A percentile compares a stretch with the other conserved stretches of the same genome.
These are phyloP conservation scores for Macrocentrus cingulum DNA, from an alignment of 1,140 invertebrate species.

Conservation along the genomic window DNA sequence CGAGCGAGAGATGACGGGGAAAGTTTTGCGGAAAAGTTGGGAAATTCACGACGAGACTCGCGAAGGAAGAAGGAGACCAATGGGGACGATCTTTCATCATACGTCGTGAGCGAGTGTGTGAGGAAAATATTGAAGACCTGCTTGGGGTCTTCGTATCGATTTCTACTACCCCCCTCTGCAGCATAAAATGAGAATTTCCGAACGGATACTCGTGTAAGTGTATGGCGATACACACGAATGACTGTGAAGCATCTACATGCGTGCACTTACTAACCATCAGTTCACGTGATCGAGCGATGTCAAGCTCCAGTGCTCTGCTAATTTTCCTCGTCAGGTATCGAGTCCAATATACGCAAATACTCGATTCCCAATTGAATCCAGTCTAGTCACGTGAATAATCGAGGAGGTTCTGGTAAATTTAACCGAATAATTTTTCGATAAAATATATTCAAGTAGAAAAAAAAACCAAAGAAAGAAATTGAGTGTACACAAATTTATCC, in stretches of 20 bases:
- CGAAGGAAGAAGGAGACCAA: not conserved
- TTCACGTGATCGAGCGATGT: conserved; percentile 14
- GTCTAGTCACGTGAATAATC: not conserved
- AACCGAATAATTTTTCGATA: too few species aligned
- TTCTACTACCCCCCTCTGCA: not conserved
- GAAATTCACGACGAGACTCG: not conserved
- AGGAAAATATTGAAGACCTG: too few species aligned
- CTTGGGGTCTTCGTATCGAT: not conserved
- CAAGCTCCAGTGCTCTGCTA: conserved; percentile 7
- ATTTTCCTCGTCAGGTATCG: not conserved
- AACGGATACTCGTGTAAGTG: conserved; percentile 1
- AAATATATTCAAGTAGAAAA: not conserved
- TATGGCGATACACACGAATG: not conserved
- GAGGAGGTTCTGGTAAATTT: too few species aligned
- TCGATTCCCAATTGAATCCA: not conserved
- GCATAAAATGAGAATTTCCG: conserved; percentile 3
- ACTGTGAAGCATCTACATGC: not conserved
- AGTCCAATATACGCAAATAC: conserved; percentile 1
- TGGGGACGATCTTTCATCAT: too few species aligned
- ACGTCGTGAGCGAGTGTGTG: too few species aligned
- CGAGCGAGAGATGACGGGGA: too few species aligned
- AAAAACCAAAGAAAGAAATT: not conserved
- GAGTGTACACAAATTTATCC: conserved; percentile 6
- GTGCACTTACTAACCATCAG: conserved; percentile 13
- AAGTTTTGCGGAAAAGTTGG: not conserved